These are phyloP conservation scores for Salvelinus fontinalis DNA, from an alignment of 2,113 vertebrate genomes.

Conservation along the genomic window DNA sequence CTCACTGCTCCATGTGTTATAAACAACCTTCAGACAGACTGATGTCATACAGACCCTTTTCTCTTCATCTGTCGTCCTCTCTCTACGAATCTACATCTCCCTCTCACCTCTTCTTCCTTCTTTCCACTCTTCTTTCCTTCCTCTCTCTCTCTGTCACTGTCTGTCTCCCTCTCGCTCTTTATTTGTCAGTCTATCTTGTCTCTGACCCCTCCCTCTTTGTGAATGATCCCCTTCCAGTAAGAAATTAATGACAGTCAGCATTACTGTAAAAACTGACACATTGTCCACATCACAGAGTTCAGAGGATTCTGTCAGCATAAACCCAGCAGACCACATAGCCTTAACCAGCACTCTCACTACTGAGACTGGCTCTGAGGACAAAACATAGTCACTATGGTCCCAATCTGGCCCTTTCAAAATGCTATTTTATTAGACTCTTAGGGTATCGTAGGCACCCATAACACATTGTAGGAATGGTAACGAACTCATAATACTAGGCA, in stretches of 20 bases:
- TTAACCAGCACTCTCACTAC: background rate
- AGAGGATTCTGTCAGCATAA: background rate
- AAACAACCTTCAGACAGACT: background rate
- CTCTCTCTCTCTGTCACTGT: background rate
- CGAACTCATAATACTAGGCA: too few species aligned
- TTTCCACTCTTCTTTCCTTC: background rate
- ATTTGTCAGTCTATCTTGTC: background rate
- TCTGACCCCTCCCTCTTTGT: slow-evolving; percentile 7
- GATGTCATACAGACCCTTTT: too few species aligned
- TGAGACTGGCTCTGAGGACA: background rate
- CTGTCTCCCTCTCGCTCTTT: background rate
- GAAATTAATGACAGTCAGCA: slow-evolving; percentile 18
- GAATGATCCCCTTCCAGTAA: slow-evolving; percentile 46
- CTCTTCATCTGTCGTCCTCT: background rate
- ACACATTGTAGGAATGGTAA: too few species aligned
- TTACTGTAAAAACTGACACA: slow-evolving; percentile 48
- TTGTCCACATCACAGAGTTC: slow-evolving; percentile 48
- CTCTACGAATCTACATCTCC: background rate
- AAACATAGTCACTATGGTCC: background rate
- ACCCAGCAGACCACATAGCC: background rate
- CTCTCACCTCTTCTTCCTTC: background rate
- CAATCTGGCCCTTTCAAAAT: too few species aligned
- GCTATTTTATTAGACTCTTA: too few species aligned
- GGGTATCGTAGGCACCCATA: too few species aligned
- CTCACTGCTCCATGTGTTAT: background rate